Conservation (phyloP, 1,140 invertebrate species). For the Delia radicum region DNA sequence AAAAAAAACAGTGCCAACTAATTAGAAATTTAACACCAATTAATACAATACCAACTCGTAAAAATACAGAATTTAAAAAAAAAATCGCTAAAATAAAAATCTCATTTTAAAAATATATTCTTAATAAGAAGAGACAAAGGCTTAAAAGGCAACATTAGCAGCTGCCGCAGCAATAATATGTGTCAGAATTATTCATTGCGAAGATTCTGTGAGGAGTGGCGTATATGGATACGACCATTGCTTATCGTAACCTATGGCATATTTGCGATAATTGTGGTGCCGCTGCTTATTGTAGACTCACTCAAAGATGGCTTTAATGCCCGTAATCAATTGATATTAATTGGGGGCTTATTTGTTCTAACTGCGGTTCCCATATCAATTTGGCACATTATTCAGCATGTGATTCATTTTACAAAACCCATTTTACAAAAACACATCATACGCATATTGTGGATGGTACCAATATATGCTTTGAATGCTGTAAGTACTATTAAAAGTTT, state of each 20-base stretch:
- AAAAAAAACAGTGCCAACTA: slow-evolving; percentile 1
- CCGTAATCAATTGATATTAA: slow-evolving; percentile 75
- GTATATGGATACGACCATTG: slow-evolving; percentile 84
- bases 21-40: slow-evolving; percentile 1
- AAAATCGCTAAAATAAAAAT: too few species aligned
- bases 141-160: background rate
- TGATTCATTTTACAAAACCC: slow-evolving; percentile 91
- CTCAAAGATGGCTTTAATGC: slow-evolving; percentile 71
- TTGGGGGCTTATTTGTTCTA: slow-evolving; percentile 88
- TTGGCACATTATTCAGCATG: slow-evolving; percentile 92
- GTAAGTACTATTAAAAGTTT: too few species aligned
- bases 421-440: slow-evolving; percentile 92
- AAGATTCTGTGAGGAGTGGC: slow-evolving; percentile 71
- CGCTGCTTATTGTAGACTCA: slow-evolving; percentile 75
- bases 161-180: slow-evolving; percentile 31
- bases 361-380: slow-evolving; percentile 88
- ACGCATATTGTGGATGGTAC: slow-evolving; percentile 97
- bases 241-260: slow-evolving; percentile 77
- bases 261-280: slow-evolving; percentile 79
- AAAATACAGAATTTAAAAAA: slow-evolving; percentile 29
- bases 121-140: background rate
- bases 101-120: too few species aligned
- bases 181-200: slow-evolving; percentile 39
- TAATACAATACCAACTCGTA: background rate
- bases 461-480: slow-evolving; percentile 93